Conservation (phyloP, 2,888 invertebrate species). For the Nudaria mundana region DNA sequence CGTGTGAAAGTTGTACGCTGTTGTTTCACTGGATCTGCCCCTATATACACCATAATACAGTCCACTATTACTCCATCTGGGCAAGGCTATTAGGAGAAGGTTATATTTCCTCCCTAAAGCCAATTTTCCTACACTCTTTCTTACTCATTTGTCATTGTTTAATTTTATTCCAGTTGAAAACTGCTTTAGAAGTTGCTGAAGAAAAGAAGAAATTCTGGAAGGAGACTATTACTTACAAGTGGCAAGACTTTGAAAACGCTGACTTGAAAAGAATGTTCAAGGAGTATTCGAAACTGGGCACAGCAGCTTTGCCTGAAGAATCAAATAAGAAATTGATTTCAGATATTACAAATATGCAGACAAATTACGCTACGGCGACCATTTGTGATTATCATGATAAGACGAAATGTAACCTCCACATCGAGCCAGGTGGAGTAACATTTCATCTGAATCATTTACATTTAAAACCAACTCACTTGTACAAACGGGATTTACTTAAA, state of each 20-base stretch:
- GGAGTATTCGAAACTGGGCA: conserved; percentile 85
- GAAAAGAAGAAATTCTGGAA: conserved; percentile 84
- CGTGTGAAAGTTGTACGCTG: too few relatives aligned
- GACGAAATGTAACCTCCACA: conserved; percentile 84
- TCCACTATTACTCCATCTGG: too few relatives aligned
- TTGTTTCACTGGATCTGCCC: too few relatives aligned
- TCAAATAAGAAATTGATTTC: conserved; percentile 82
- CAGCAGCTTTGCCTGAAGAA: conserved; percentile 86
- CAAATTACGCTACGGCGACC: conserved; percentile 88
- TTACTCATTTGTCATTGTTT: not conserved
- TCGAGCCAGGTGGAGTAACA: conserved; percentile 89
- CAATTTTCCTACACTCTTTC: not conserved
- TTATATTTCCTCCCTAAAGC: too few relatives aligned
- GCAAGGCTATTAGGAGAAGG: too few relatives aligned
- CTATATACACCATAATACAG: too few relatives aligned
- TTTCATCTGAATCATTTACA: too few relatives aligned
- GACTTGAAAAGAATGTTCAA: conserved; percentile 88
- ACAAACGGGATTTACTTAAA: too few relatives aligned
- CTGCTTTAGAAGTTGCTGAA: conserved; percentile 65
- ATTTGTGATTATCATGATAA: conserved; percentile 85
- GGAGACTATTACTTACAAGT: conserved; percentile 85
- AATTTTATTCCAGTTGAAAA: conserved; percentile 46
- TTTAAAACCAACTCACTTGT: too few relatives aligned
- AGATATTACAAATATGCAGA: conserved; percentile 86
- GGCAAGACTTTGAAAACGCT: conserved; percentile 86